Conservation (phyloP, 2,113 vertebrate genomes). For the Erpornis zantholeuca region DNA sequence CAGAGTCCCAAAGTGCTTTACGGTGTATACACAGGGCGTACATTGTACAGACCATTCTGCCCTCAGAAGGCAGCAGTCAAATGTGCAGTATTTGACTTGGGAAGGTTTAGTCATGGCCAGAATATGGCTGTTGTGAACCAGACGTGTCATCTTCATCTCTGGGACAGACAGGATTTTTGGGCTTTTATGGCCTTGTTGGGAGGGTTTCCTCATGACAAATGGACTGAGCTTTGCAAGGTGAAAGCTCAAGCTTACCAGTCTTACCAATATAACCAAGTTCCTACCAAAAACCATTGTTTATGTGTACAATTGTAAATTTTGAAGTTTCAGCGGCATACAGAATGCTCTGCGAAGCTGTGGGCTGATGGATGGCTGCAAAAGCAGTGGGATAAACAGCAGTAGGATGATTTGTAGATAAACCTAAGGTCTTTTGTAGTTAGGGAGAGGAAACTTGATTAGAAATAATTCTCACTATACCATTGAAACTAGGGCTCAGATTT, state of each 20-base stretch:
- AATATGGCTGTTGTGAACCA: background rate
- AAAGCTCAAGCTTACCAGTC: background rate
- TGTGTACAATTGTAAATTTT: background rate
- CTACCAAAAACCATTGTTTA: background rate
- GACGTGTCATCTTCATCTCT: background rate
- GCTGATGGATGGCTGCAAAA: background rate
- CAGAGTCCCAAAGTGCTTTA: background rate
- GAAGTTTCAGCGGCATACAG: background rate
- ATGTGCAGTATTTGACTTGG: background rate
- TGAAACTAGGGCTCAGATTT: background rate
- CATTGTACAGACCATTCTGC: background rate
- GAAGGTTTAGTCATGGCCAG: background rate
- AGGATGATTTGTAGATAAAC: background rate
- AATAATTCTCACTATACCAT: background rate
- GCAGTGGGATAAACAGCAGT: background rate
- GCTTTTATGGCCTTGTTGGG: background rate
- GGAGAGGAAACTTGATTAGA: conserved; percentile 20
- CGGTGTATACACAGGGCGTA: background rate
- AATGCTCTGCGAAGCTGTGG: background rate
- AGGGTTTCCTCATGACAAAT: background rate
- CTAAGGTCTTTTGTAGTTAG: background rate
- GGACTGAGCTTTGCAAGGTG: background rate
- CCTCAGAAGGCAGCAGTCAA: background rate
- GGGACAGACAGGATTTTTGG: background rate
- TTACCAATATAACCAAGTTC: background rate